Conservation (phyloP, 2,113 vertebrate genomes). For the Tetrao urogallus region DNA sequence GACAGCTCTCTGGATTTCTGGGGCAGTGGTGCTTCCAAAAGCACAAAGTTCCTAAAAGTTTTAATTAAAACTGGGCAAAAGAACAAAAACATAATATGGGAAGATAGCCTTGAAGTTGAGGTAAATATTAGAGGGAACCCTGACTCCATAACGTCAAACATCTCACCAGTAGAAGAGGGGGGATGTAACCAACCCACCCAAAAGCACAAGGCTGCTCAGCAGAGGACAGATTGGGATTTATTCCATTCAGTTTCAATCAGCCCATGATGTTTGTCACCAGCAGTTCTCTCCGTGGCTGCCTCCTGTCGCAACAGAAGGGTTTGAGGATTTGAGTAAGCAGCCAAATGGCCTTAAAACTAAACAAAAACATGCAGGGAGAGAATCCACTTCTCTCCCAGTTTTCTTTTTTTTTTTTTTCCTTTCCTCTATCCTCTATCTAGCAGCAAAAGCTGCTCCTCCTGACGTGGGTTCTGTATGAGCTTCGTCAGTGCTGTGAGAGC, state of each 20-base stretch:
- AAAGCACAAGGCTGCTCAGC: neutral
- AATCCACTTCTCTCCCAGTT: neutral
- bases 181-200: neutral
- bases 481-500: neutral
- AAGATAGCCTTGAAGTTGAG: neutral
- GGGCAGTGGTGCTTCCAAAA: neutral
- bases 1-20: neutral
- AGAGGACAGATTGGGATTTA: slow-evolving; percentile 49
- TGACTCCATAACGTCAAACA: neutral
- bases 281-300: slow-evolving; percentile 25
- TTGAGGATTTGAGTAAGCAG: slow-evolving; percentile 40
- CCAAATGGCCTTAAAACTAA: slow-evolving; percentile 50
- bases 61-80: neutral
- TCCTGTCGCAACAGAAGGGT: slow-evolving; percentile 61
- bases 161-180: neutral
- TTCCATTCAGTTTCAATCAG: slow-evolving; percentile 30
- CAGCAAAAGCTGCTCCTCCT: neutral
- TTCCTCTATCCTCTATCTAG: neutral
- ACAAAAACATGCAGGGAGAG: neutral
- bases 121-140: neutral
- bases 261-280: slow-evolving; percentile 44
- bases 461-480: neutral
- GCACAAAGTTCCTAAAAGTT: neutral
- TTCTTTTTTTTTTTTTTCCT: too few species aligned
- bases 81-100: neutral